phyloP scores from a whole-genome alignment of 2,113 vertebrate genomes.

The Perccottus glenii region DNA sequence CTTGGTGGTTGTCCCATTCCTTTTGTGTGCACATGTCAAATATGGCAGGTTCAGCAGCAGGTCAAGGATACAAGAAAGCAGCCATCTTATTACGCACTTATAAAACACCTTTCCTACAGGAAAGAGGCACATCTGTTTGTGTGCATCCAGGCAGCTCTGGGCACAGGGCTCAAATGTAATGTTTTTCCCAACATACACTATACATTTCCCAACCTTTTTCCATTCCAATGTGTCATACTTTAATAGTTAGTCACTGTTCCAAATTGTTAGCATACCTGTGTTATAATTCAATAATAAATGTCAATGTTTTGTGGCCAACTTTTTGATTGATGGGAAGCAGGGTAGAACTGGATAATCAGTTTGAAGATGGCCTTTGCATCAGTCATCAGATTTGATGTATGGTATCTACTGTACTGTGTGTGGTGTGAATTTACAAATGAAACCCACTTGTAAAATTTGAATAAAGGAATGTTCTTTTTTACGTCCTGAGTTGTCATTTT shows the following conservation, averaged over 20 bases:
- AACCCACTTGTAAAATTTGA: not conserved
- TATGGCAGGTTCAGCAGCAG: conserved; percentile 61
- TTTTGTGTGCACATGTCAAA: conserved; percentile 43
- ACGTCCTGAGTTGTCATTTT: conserved; percentile 17
- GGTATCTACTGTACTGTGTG: not conserved
- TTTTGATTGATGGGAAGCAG: no score
- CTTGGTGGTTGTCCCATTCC: conserved; percentile 38
- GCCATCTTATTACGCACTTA: conserved; percentile 62
- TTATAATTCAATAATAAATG: no score
- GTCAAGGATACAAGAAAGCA: conserved; percentile 64
- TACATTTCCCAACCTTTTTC: no score
- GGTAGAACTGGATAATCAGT: no score
- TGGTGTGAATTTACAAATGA: conserved; percentile 1
- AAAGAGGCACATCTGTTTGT: conserved; percentile 31
- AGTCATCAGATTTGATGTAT: no score
- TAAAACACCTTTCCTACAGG: conserved; percentile 48
- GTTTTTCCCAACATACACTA: no score
- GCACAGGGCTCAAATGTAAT: not conserved
- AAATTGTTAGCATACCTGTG: no score
- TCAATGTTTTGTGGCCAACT: no score
- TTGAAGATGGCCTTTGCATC: no score
- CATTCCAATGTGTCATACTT: no score
- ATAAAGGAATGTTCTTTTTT: not conserved
- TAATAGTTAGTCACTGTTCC: no score
- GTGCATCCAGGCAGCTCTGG: conserved; percentile 42